phyloP scores from a whole-genome alignment of 2,113 vertebrate species.

The Castor canadensis region DNA sequence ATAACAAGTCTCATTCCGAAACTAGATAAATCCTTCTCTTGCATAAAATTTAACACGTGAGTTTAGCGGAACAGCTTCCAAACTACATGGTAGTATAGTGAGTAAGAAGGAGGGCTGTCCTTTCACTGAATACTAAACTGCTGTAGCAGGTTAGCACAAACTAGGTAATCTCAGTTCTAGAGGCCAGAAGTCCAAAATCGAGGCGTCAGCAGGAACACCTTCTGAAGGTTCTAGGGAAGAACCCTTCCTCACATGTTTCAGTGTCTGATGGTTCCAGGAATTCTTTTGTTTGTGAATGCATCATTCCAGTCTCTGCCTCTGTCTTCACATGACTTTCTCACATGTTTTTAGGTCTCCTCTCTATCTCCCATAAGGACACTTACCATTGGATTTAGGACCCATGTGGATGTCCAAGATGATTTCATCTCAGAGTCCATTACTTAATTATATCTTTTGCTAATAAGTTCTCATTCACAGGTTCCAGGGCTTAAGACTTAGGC shows the following conservation, averaged over 20 bases:
- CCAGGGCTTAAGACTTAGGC: neutral
- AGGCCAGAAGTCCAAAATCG: neutral
- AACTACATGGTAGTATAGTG: neutral
- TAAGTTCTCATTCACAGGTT: neutral
- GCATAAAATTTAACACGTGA: conserved; percentile 1
- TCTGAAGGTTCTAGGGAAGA: no score
- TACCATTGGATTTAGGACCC: neutral
- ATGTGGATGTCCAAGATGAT: neutral
- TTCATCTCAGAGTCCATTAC: neutral
- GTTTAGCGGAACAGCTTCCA: neutral
- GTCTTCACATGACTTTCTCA: no score
- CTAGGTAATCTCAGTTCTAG: neutral
- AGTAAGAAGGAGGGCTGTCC: neutral
- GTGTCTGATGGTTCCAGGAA: neutral
- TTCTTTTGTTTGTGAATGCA: neutral
- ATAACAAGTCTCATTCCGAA: neutral
- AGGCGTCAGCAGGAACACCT: neutral
- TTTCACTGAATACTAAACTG: neutral
- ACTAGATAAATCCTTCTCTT: neutral
- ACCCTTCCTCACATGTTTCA: neutral
- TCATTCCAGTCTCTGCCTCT: no score
- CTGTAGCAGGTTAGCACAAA: neutral
- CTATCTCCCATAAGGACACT: neutral
- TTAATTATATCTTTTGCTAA: neutral
- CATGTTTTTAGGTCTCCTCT: neutral